Base-by-base conservation (phyloP, 1,140 invertebrate species). In the Homarus americanus region DNA sequence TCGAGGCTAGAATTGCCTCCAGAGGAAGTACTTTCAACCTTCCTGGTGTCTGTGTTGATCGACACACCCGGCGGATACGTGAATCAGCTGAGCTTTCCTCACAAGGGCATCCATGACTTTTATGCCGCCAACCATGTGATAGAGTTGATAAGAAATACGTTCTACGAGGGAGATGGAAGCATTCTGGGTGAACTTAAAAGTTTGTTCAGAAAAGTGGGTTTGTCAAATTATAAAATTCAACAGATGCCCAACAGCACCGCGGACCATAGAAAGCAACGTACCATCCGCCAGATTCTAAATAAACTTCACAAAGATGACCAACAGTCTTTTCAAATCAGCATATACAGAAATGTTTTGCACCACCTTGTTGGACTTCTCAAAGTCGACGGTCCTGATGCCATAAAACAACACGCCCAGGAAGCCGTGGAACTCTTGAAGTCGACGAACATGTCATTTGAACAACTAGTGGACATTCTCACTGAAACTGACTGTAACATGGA, bases 61-160 rank as follows among this genome's bases (percentile, higher is more conserved):
- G n/a, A 40, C 10, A 32, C n/a, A 10, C 34, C 53, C 5, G 40
- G 12, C 1, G 34, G 4, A 15, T 63, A 53, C 58, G 28, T n/a
- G 24, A 53, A 76, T 40, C 20, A 79, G 36, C 69, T 79, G 10
- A 66, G 41, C 15, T 87, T 87, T 28, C 85, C 75, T 36, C 85
- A 87, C 24, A 87, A 87, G 41, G 85, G 85, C 4, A 63, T 87
- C 40, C 85, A 87, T n/a, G 85, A 87, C n/a, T 87, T 87, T 69
- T 87, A 87, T 40, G 85, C 75, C 20, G 85, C 85, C 15, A 63
- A 66, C 24, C 32, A 76, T 34, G 34, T 87, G 20, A 9, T 38
- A n/a, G 5, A 24, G 5, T 49, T 79, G 17, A 40, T 87, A 1
- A 41, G 32, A 34, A 41, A 79, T n/a, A 34, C 36, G 2, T 49